These are phyloP conservation scores for Micronisus gabar DNA, from an alignment of 2,113 vertebrate genomes.

Conservation along the genomic window DNA sequence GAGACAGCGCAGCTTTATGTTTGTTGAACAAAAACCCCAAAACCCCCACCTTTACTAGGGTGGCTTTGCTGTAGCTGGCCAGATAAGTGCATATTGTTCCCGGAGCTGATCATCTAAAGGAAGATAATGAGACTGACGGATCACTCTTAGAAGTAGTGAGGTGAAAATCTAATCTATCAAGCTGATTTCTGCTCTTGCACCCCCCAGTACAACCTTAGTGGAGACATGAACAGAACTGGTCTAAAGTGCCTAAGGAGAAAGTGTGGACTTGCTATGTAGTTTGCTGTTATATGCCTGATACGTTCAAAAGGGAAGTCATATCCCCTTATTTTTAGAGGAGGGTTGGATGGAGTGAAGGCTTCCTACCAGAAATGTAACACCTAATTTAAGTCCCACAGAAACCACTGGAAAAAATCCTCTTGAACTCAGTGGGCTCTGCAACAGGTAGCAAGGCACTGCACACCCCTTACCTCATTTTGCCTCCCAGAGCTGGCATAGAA, in stretches of 20 bases:
- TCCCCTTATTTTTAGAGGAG: not conserved
- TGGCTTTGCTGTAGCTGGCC: not conserved
- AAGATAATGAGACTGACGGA: not conserved
- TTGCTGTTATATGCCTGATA: not conserved
- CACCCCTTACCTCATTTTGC: not conserved
- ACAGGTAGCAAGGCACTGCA: accelerated
- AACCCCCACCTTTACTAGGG: accelerated
- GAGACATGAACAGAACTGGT: not conserved
- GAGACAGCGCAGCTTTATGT: accelerated
- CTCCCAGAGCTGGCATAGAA: not conserved
- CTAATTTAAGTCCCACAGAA: not conserved
- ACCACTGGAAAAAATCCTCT: not conserved
- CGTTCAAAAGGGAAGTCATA: not conserved
- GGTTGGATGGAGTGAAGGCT: not conserved
- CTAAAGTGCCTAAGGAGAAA: not conserved
- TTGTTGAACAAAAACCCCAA: not conserved
- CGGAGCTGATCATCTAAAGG: accelerated
- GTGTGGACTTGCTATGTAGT: accelerated
- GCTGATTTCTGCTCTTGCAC: not conserved
- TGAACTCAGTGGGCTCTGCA: not conserved
- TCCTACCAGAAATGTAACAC: not conserved
- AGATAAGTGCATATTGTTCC: not conserved
- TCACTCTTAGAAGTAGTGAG: not conserved
- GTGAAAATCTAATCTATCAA: not conserved
- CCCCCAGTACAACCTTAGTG: not conserved